Conservation (phyloP, 1,140 invertebrate species). For the Piezodorus guildinii region DNA sequence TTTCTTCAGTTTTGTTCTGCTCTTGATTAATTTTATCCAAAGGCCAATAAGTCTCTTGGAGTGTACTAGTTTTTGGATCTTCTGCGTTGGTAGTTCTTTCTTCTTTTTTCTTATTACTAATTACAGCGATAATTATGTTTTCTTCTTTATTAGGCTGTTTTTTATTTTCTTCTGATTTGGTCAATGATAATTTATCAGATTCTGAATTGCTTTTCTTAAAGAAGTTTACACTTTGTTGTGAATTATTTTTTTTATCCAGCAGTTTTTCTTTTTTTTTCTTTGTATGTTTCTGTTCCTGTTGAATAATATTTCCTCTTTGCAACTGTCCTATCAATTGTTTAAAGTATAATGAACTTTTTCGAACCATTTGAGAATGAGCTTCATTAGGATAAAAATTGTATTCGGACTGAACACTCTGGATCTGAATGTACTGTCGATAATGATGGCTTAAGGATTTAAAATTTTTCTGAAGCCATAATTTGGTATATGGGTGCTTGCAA, state of each 20-base stretch:
- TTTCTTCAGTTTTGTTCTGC: neutral
- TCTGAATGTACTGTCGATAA: neutral
- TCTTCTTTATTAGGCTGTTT: neutral
- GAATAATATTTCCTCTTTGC: neutral
- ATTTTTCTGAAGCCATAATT: neutral
- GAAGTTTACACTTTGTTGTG: too few relatives aligned
- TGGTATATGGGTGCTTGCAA: neutral
- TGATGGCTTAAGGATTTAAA: neutral
- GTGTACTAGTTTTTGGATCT: neutral
- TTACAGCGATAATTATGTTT: neutral
- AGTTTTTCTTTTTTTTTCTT: neutral
- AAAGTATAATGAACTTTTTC: neutral
- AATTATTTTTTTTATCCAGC: neutral
- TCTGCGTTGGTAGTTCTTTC: neutral
- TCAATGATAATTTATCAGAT: neutral
- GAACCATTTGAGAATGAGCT: neutral
- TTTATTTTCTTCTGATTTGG: too few relatives aligned
- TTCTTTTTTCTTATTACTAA: neutral
- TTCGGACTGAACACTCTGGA: neutral
- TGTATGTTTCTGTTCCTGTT: neutral
- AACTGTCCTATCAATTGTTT: neutral
- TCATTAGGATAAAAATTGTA: constrained; percentile 2
- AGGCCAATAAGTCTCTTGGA: neutral
- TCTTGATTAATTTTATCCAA: neutral
- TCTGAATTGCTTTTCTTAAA: neutral